phyloP scores from a whole-genome alignment of 2,113 vertebrate species.

The Eurystomus gularis region DNA sequence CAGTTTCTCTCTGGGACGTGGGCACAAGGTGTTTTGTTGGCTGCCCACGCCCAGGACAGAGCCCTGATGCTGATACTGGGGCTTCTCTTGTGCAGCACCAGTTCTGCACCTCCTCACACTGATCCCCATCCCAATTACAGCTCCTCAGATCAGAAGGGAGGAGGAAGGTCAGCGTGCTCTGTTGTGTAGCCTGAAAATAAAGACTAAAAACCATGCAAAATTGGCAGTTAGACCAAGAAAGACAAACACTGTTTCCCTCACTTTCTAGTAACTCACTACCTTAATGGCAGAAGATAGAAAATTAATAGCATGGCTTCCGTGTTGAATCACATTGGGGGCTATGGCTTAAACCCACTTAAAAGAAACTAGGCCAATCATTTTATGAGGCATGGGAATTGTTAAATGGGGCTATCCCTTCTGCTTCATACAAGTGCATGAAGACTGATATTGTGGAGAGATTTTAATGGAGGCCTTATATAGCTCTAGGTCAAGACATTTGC shows the following conservation, averaged over 20 bases:
- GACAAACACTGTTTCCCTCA: not conserved
- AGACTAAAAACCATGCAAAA: not conserved
- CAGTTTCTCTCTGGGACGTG: not conserved
- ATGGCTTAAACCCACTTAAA: constrained; percentile 48
- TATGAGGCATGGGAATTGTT: constrained; percentile 44
- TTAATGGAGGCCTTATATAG: constrained; percentile 49
- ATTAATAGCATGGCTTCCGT: constrained; percentile 29
- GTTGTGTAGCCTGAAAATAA: not conserved
- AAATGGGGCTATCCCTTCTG: constrained; percentile 38
- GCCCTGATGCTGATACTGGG: fast-evolving
- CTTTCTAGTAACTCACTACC: not conserved
- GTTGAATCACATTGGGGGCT: constrained; percentile 5
- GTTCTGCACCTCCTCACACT: not conserved
- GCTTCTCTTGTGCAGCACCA: not conserved
- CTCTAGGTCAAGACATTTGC: constrained; percentile 54
- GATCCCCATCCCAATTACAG: not conserved
- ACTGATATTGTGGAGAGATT: not conserved
- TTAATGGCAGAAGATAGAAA: not conserved
- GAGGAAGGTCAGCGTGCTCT: not conserved
- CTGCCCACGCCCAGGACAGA: not conserved
- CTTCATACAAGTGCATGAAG: constrained; percentile 24
- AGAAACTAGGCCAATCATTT: constrained; percentile 51
- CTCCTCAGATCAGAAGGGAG: not conserved
- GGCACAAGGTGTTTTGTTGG: fast-evolving
- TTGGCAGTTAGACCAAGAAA: not conserved